A percentile compares a stretch with the other conserved stretches of the same genome.
phyloP scores from a whole-genome alignment of 1,140 invertebrate genomes.

The Drosophila ananassae region DNA sequence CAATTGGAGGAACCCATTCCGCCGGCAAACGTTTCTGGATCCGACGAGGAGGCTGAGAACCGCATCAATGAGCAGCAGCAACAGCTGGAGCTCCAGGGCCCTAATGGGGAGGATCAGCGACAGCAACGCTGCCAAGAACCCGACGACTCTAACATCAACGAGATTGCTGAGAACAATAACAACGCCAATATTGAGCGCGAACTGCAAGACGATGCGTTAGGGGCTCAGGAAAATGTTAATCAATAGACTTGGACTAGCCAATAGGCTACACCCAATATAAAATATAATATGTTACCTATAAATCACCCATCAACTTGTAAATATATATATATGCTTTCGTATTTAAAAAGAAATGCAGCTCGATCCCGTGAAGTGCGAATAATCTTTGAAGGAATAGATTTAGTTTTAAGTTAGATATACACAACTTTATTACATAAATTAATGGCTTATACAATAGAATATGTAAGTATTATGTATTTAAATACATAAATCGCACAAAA shows the following conservation, averaged over 20 bases:
- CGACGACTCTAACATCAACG: slow-evolving; percentile 77
- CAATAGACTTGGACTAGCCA: slow-evolving; percentile 17
- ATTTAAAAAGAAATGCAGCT: not conserved
- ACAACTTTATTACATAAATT: slow-evolving; percentile 81
- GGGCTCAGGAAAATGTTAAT: slow-evolving; percentile 56
- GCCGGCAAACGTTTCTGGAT: slow-evolving; percentile 11
- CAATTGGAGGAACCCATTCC: not conserved
- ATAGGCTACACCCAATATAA: slow-evolving; percentile 1
- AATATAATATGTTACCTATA: not conserved
- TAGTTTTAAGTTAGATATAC: slow-evolving; percentile 64
- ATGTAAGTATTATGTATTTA: slow-evolving; percentile 65
- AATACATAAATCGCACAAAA: slow-evolving; percentile 75
- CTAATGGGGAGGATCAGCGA: slow-evolving; percentile 27
- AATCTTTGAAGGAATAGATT: slow-evolving; percentile 12
- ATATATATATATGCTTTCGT: slow-evolving; percentile 9
- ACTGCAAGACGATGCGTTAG: slow-evolving; percentile 69
- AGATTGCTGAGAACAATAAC: slow-evolving; percentile 83
- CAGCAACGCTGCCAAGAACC: slow-evolving; percentile 37
- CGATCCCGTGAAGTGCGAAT: slow-evolving; percentile 6
- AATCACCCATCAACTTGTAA: slow-evolving; percentile 15
- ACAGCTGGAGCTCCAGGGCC: slow-evolving; percentile 7
- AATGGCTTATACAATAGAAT: slow-evolving; percentile 71
- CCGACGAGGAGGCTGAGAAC: slow-evolving; percentile 78
- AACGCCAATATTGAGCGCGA: slow-evolving; percentile 83
- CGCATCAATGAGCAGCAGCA: slow-evolving; percentile 70